Conservation (phyloP, 2,113 vertebrate species). For the Rattus rattus region DNA sequence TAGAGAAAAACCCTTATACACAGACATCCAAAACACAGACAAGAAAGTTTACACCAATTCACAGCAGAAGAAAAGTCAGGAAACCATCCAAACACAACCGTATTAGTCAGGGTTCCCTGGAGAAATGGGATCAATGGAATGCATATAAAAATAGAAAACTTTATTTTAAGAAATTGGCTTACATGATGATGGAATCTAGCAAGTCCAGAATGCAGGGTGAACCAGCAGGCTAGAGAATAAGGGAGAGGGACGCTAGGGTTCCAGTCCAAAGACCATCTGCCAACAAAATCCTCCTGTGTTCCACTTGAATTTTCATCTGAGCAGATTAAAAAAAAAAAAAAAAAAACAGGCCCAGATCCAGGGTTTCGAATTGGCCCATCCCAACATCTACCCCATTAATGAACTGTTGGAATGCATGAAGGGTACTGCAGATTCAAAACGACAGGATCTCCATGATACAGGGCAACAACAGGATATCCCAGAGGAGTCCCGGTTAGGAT, state of each 20-base stretch:
- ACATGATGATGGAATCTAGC: not conserved
- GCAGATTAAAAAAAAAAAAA: no score
- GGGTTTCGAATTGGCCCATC: no score
- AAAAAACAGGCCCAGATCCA: no score
- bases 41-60: not conserved
- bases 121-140: not conserved
- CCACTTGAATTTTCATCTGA: not conserved
- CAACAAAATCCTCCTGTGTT: not conserved
- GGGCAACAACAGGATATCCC: no score
- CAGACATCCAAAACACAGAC: not conserved
- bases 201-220: not conserved
- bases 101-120: not conserved
- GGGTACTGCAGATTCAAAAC: no score
- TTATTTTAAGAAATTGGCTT: not conserved
- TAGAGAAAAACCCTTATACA: not conserved
- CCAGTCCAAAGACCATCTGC: not conserved
- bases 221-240: not conserved
- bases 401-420: no score
- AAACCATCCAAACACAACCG: not conserved
- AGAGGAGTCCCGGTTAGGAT: no score
- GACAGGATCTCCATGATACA: no score
- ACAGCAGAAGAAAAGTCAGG: not conserved
- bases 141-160: not conserved
- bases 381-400: no score
- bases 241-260: not conserved